phyloP scores from a whole-genome alignment of 2,888 invertebrate genomes.

The Troides aeacus region DNA sequence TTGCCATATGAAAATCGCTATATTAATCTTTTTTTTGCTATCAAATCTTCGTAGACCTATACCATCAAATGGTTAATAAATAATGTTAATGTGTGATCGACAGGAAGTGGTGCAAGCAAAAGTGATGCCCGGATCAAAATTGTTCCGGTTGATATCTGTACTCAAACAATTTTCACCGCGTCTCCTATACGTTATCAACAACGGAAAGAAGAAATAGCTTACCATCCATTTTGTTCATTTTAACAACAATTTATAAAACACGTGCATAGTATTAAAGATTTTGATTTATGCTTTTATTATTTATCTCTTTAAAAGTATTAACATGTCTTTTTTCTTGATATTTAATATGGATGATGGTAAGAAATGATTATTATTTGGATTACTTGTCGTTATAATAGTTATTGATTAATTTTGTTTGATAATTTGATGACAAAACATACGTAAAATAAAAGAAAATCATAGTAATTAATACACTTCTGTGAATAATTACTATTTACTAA shows the following conservation, averaged over 20 bases:
- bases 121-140: slow-evolving; percentile 51
- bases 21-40: too few species aligned
- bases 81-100: slow-evolving; percentile 31
- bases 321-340: too few species aligned
- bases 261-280: not conserved
- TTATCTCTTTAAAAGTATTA: not conserved
- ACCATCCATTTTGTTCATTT: not conserved
- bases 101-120: slow-evolving; percentile 50
- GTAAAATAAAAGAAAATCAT: too few species aligned
- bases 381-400: too few species aligned
- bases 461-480: too few species aligned
- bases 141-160: slow-evolving; percentile 48
- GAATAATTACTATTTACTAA: too few species aligned
- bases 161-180: slow-evolving; percentile 53
- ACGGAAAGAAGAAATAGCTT: slow-evolving; percentile 33
- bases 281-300: not conserved
- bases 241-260: not conserved
- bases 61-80: not conserved
- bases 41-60: too few species aligned
- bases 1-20: too few species aligned
- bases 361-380: too few species aligned
- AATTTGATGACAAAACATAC: too few species aligned
- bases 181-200: slow-evolving; percentile 61
- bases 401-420: too few species aligned
- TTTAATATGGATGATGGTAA: too few species aligned